Conservation (phyloP, 1,140 invertebrate species). For the Eciton burchellii region DNA sequence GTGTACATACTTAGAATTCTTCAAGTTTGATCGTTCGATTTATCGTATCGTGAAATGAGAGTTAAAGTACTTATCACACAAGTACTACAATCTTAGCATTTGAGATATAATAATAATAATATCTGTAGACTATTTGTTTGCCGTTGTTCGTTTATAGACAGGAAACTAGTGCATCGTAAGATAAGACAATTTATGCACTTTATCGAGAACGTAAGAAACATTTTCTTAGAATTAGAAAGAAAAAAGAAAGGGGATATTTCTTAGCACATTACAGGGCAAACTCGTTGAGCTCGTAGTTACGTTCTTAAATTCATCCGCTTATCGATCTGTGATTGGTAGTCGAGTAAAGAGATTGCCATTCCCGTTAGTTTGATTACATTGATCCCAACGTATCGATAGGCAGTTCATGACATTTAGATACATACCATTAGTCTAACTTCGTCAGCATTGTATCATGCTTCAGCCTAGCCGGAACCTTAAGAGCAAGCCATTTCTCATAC, state of each 20-base stretch:
- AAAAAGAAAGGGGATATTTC: neutral
- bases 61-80: neutral
- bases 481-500: neutral
- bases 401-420: conserved; percentile 27
- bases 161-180: neutral
- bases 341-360: neutral
- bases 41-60: conserved; percentile 10
- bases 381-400: neutral
- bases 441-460: conserved; percentile 30
- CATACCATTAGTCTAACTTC: conserved; percentile 12
- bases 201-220: neutral
- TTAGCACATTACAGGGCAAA: neutral
- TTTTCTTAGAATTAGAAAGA: conserved; percentile 14
- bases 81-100: conserved; percentile 29
- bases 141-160: neutral
- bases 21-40: conserved; percentile 23
- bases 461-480: neutral
- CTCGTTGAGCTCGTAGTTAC: conserved; percentile 19
- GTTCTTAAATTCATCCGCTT: conserved; percentile 22
- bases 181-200: neutral
- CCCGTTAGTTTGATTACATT: conserved; percentile 6
- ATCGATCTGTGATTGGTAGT: conserved; percentile 3
- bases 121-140: neutral
- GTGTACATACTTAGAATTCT: conserved; percentile 14
- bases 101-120: conserved; percentile 22